Evolutionary conservation across 1,140 invertebrate genomes (phyloP), one percentile per base, ranked within the genome.

Genomic region (Gonatopus flavifemur): DNA sequence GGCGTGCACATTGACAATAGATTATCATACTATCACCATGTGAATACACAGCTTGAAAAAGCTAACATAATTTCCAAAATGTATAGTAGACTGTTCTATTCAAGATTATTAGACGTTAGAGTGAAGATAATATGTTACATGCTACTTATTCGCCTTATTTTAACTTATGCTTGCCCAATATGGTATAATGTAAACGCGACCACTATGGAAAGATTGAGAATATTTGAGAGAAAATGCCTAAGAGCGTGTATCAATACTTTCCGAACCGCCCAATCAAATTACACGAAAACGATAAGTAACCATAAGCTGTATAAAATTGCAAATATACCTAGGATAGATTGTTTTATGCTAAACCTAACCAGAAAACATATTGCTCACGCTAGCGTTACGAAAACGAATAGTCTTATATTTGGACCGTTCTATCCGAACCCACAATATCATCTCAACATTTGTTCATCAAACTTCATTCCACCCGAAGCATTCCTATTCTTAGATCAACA

Each of bases 111-210:
- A 13, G 25, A 47, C 18, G 42, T 28, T 16, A 57, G 30, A 52
- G 45, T 47, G 0, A 63, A 62, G 58, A 45, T 63, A 0, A 61
- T 63, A 2, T 61, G 57, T 15, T 67, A 65, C 25, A 15, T 48
- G 5, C 10, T 47, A 4, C 31, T 67, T 3, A 47, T 37, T 57
- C 60, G 49, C 21, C n/a, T n/a, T 0, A 60, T 67, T 3, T 10
- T 59, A n/a, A 62, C 62, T 0, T 64, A 64, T 20, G 55, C 40
- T 0, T 57, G 54, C 28, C 52, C 52, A n/a, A 47, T 62, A 1
- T 64, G 62, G 59, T 67, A 47, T 33, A 64, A 64, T 18, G 39
- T 55, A 2, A 32, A 31, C 9, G 24, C 55, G 2, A 25, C 47
- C 0, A 18, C 40, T 3, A 62, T 63, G 49, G 64, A 64, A 46